These are phyloP conservation scores for Platypus cylindrus DNA, from an alignment of 2,888 invertebrate genomes.

Conservation along the genomic window DNA sequence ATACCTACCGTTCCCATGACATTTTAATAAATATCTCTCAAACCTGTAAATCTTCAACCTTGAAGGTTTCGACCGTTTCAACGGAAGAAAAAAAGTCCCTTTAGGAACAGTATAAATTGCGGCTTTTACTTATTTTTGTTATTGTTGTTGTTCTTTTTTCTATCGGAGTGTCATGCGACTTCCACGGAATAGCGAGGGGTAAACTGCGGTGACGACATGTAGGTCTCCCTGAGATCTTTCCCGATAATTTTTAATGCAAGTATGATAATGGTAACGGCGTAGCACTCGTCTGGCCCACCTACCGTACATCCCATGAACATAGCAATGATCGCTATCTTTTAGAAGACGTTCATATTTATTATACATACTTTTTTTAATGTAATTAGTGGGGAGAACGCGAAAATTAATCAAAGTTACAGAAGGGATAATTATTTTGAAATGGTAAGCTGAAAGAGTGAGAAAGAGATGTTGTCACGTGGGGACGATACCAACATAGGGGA, in stretches of 20 bases:
- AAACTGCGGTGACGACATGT: too few relatives aligned
- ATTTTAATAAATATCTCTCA: constrained; percentile 11
- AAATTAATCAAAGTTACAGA: constrained; percentile 11
- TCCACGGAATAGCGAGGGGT: too few relatives aligned
- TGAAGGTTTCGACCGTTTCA: constrained; percentile 4
- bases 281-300: too few relatives aligned
- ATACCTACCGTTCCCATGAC: constrained; percentile 9
- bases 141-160: too few relatives aligned
- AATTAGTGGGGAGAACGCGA: constrained; percentile 14
- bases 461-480: too few relatives aligned
- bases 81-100: constrained; percentile 12
- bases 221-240: too few relatives aligned
- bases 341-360: constrained; percentile 13
- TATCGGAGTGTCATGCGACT: too few relatives aligned
- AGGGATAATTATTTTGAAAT: constrained; percentile 12
- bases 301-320: too few relatives aligned
- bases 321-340: constrained; percentile 13
- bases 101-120: constrained; percentile 13
- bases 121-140: constrained; percentile 12
- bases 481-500: too few relatives aligned
- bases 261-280: too few relatives aligned
- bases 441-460: too few relatives aligned
- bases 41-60: constrained; percentile 9
- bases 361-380: constrained; percentile 13
- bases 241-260: too few relatives aligned